Conservation (phyloP, 2,888 invertebrate genomes). For the Deroplatys truncata region DNA sequence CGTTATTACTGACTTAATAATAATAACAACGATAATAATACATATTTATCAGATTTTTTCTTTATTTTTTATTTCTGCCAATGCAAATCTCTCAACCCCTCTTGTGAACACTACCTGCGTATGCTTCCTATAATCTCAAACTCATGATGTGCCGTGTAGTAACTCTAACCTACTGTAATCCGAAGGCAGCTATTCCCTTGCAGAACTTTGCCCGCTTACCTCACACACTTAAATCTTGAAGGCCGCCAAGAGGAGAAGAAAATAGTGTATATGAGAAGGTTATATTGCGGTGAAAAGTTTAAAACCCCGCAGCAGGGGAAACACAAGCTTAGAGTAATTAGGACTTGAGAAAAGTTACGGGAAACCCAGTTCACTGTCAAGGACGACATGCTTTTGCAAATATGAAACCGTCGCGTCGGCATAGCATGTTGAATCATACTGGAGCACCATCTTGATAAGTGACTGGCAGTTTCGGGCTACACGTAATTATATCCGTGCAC, state of each 20-base stretch:
- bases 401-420: neutral
- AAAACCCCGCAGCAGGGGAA: neutral
- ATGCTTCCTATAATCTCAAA: too few relatives aligned
- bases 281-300: neutral
- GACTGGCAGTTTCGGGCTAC: neutral
- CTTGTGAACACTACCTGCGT: too few relatives aligned
- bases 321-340: neutral
- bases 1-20: too few relatives aligned
- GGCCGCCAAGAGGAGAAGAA: neutral
- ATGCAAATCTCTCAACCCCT: too few relatives aligned
- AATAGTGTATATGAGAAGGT: neutral
- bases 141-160: too few relatives aligned
- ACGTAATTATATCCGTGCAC: too few relatives aligned
- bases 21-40: too few relatives aligned
- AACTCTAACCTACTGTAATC: too few relatives aligned
- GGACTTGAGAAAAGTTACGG: neutral
- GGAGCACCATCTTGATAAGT: neutral
- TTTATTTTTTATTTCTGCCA: too few relatives aligned
- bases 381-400: neutral
- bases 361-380: neutral
- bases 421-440: neutral
- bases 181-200: too few relatives aligned
- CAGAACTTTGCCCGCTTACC: too few relatives aligned
- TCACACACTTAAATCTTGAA: neutral
- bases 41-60: too few relatives aligned